These are phyloP conservation scores for Seira sanloemensis DNA, from an alignment of 2,888 invertebrate genomes.

Conservation along the genomic window DNA sequence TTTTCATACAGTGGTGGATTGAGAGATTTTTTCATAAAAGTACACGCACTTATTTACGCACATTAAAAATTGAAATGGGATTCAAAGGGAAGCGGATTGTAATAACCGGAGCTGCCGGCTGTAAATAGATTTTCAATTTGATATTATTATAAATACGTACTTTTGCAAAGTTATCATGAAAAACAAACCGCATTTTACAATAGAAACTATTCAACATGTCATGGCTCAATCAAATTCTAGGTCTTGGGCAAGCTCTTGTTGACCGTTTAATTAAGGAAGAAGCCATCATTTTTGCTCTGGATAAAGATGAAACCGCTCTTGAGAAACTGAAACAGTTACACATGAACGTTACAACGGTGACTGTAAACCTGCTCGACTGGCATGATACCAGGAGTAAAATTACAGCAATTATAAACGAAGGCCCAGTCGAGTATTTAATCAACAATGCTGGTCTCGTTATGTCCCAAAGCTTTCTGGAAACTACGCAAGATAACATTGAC, in stretches of 20 bases:
- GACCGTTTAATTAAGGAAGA: slow-evolving; percentile 21
- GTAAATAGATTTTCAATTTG: slow-evolving; percentile 6
- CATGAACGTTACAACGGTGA: slow-evolving; percentile 4
- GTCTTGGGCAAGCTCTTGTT: slow-evolving; percentile 39
- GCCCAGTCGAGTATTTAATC: slow-evolving; percentile 44
- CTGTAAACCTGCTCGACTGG: slow-evolving; percentile 43
- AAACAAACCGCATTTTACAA: no score
- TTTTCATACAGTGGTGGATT: no score
- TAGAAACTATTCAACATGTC: no score
- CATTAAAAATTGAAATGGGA: no score
- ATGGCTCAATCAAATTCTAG: slow-evolving; percentile 27
- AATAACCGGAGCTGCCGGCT: slow-evolving; percentile 46
- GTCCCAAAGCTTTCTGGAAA: slow-evolving; percentile 55
- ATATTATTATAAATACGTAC: background rate
- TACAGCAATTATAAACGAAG: slow-evolving; percentile 24
- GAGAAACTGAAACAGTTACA: background rate
- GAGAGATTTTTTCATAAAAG: no score
- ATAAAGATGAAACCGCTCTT: slow-evolving; percentile 25
- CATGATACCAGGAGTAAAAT: slow-evolving; percentile 28
- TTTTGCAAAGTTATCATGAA: background rate
- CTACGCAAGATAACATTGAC: slow-evolving; percentile 43
- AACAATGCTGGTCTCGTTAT: slow-evolving; percentile 55
- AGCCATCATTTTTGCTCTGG: slow-evolving; percentile 30
- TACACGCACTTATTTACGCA: no score
- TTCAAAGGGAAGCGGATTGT: slow-evolving; percentile 39